Base-by-base conservation (phyloP, 2,888 invertebrate species). In the Philaethria dido region DNA sequence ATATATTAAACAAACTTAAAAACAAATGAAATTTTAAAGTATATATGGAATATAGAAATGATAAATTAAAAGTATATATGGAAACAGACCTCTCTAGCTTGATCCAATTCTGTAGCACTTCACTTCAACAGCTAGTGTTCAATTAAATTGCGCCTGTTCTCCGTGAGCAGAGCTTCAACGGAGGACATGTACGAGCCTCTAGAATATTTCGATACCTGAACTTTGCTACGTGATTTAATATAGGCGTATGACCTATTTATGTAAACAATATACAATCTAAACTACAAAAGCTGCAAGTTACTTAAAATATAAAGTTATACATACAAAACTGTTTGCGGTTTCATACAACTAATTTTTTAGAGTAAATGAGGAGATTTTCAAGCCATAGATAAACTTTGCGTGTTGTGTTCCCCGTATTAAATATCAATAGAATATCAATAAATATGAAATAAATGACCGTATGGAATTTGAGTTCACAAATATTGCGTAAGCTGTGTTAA, bases 121-220 rank as follows among this genome's bases (percentile, higher is more conserved):
- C 72, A 75, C 69, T 63, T 69, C 78, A 75, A 55, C 71, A 64
- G 68, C 69, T 69, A 71, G 69, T 75, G 77, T 82, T 77, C 84
- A 79, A 80, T 83, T 82, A 80, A 80, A 82, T 74, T 79, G 77
- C 76, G 52, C 75, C 74, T 77, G 75, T 74, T 64, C 71, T 68
- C 68, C 64, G 68, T 59, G 39, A 42, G 42, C 42, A 57, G 57
- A 57, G 52, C 71, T 64, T 42, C 62, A 60, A 71, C 62, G 62
- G 60, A 72, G 68, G 62, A 69, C 68, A 68, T 71, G 75, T 75
- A 72, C 63, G 66, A 64, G 64, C 63, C 68, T 65, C 69, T 66
- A 61, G 57, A 68, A 69, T 69, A 61, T 69, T 71, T 69, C 65
- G 48, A 62, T 63, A 67, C 61, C 57, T 52, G 33, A 60, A 60